These are phyloP conservation scores for Centropyge bicolor DNA, from an alignment of 2,797 vertebrate species.

Conservation along the genomic window DNA sequence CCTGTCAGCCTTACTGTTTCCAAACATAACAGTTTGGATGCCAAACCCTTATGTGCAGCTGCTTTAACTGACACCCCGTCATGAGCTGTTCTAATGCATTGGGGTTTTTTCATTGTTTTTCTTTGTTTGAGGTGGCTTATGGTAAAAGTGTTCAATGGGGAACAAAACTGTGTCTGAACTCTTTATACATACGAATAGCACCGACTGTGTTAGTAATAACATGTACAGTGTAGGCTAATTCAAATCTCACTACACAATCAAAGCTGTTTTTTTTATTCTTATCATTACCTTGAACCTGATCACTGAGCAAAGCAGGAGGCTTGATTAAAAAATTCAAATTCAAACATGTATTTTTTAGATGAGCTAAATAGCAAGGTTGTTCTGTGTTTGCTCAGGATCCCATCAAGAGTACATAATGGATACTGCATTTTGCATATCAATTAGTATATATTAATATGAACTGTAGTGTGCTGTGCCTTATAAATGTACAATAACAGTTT, in stretches of 20 bases:
- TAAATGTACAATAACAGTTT: background rate
- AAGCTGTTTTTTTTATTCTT: background rate
- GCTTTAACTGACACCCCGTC: background rate
- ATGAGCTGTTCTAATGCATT: background rate
- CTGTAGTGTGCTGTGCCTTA: background rate
- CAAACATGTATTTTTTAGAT: background rate
- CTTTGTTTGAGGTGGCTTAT: slow-evolving; percentile 12
- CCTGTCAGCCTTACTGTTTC: slow-evolving; percentile 14
- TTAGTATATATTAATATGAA: background rate
- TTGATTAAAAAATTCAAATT: background rate
- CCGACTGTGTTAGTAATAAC: background rate
- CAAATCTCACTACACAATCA: background rate
- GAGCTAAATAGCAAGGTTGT: background rate
- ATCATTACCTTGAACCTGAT: background rate
- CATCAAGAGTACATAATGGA: background rate
- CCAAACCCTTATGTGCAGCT: slow-evolving; percentile 24
- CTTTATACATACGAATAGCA: background rate
- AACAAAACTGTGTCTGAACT: slow-evolving; percentile 14
- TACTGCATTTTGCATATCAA: background rate
- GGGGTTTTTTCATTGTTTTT: background rate
- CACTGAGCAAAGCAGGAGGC: background rate
- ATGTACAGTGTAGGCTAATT: background rate
- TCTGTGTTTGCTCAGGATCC: background rate
- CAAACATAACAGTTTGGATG: slow-evolving; percentile 25
- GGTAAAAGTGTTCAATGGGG: background rate